Conservation (phyloP, 1,140 invertebrate genomes). For the Pectinophora gossypiella region DNA sequence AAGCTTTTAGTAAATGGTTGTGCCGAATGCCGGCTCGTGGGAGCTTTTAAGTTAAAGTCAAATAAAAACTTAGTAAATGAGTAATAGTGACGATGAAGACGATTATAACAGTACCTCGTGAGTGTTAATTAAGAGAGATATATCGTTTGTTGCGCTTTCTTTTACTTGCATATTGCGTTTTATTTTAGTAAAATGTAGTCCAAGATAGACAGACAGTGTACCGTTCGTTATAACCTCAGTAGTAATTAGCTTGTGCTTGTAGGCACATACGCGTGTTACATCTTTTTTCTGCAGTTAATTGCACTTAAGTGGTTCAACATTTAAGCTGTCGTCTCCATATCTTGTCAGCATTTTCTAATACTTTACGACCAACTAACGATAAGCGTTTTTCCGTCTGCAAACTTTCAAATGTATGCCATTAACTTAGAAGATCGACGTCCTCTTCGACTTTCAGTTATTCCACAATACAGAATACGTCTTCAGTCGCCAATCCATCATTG, state of each 20-base stretch:
- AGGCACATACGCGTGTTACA: neutral
- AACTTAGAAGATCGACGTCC: no score
- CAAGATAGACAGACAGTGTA: neutral
- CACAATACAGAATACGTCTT: no score
- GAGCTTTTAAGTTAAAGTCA: neutral
- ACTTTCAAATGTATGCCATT: no score
- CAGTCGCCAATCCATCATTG: no score
- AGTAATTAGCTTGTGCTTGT: neutral
- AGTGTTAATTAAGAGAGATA: neutral
- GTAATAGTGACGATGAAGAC: neutral
- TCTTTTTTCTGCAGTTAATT: neutral
- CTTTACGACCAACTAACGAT: no score
- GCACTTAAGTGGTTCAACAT: neutral
- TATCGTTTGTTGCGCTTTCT: conserved; percentile 1
- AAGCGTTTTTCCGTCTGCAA: no score
- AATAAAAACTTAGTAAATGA: neutral
- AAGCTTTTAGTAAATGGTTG: neutral
- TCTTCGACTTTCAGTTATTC: no score
- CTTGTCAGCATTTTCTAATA: neutral
- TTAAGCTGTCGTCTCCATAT: neutral
- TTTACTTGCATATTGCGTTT: neutral
- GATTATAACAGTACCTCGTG: neutral
- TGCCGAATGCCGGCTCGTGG: neutral
- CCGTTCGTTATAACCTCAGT: neutral
- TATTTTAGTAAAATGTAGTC: neutral